phyloP scores from a whole-genome alignment of 1,140 invertebrate species.

The Meteorus sp. region DNA sequence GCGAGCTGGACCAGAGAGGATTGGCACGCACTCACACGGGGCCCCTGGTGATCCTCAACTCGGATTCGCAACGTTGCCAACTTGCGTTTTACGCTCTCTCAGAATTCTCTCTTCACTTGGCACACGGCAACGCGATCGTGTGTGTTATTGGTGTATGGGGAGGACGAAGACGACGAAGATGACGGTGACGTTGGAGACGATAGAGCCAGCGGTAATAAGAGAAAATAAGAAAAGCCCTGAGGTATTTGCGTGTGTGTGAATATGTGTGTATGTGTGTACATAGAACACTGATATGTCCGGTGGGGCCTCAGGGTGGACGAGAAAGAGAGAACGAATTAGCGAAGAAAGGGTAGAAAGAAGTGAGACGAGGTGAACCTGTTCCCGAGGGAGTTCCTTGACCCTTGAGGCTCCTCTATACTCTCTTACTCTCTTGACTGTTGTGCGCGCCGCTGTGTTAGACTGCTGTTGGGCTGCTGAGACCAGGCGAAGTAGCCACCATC shows the following conservation, averaged over 20 bases:
- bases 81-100: constrained; percentile 8
- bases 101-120: too few relatives aligned
- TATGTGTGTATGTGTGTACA: not conserved
- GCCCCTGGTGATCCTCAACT: constrained; percentile 10
- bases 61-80: constrained; percentile 27
- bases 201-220: constrained; percentile 23
- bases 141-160: constrained; percentile 23
- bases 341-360: constrained; percentile 14
- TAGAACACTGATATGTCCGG: not conserved
- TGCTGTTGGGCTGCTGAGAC: constrained; percentile 22
- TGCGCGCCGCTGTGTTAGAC: constrained; percentile 6
- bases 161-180: too few relatives aligned
- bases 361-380: constrained; percentile 57
- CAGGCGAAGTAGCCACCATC: constrained; percentile 44
- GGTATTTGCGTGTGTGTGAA: constrained; percentile 18
- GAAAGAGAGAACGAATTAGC: constrained; percentile 17
- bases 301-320: constrained; percentile 15
- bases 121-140: too few relatives aligned
- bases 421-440: too few relatives aligned
- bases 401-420: constrained; percentile 38
- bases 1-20: constrained; percentile 8
- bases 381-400: constrained; percentile 61
- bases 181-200: too few relatives aligned
- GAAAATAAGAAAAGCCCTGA: constrained; percentile 26
- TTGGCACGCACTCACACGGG: constrained; percentile 11